Conservation (phyloP, 2,113 vertebrate species). For the Cyanoramphus novaezelandiae region DNA sequence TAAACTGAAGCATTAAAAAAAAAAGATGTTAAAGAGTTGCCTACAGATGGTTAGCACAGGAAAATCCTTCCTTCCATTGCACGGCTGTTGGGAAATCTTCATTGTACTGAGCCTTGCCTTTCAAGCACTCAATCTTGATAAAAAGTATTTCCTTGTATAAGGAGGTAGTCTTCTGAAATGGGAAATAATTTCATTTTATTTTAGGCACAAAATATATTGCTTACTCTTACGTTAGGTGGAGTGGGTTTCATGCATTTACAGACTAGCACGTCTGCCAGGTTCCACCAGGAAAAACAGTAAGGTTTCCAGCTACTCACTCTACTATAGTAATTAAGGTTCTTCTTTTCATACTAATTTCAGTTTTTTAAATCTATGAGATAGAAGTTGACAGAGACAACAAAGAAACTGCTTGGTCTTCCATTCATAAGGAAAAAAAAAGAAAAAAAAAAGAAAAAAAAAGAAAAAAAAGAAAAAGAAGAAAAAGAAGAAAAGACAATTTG, state of each 20-base stretch:
- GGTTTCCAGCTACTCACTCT: neutral
- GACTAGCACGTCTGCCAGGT: neutral
- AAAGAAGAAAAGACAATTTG: constrained; percentile 33
- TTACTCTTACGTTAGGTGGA: neutral
- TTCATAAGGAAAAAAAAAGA: neutral
- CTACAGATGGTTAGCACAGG: neutral
- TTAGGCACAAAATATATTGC: neutral
- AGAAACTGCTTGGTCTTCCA: neutral
- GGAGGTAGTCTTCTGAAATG: neutral
- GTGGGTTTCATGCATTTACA: neutral
- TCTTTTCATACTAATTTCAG: constrained; percentile 46
- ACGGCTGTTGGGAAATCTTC: neutral
- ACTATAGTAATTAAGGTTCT: constrained; percentile 9
- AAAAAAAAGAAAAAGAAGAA: accelerated
- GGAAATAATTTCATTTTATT: neutral
- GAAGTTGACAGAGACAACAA: constrained; percentile 63
- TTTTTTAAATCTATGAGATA: neutral
- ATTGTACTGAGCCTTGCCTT: neutral
- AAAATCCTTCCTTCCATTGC: neutral
- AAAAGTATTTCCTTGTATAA: neutral
- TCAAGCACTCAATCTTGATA: neutral
- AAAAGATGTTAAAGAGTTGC: neutral
- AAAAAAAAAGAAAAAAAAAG: neutral
- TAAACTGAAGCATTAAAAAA: neutral
- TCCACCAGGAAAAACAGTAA: neutral